Conservation (phyloP, 2,113 vertebrate genomes). For the Hemicordylus capensis region DNA sequence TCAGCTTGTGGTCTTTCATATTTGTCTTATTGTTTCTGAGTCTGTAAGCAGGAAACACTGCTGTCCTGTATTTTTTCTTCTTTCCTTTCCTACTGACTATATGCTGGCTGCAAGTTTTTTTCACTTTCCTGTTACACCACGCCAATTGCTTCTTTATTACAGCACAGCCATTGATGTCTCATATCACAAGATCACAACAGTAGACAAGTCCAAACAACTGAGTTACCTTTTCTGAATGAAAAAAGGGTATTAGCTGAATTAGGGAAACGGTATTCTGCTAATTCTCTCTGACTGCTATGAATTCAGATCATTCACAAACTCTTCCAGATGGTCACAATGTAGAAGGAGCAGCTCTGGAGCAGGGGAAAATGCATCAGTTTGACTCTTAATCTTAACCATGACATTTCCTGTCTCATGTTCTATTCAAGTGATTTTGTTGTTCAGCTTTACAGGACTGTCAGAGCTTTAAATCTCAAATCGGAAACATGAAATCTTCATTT, state of each 20-base stretch:
- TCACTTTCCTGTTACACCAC: neutral
- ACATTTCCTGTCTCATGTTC: conserved; percentile 44
- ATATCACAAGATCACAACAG: conserved; percentile 38
- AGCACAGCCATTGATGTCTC: conserved; percentile 38
- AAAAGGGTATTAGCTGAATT: conserved; percentile 36
- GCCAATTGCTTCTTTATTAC: neutral
- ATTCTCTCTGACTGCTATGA: conserved; percentile 45
- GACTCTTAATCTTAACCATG: conserved; percentile 58
- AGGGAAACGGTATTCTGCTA: conserved; percentile 37
- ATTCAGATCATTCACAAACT: conserved; percentile 34
- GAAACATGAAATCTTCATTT: conserved; percentile 63
- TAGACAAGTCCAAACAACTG: conserved; percentile 16
- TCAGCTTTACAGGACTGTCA: conserved; percentile 35
- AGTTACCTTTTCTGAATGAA: conserved; percentile 20
- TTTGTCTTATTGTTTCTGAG: neutral
- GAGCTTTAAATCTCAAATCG: conserved; percentile 51
- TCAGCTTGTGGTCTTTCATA: neutral
- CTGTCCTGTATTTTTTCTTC: neutral
- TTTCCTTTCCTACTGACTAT: neutral
- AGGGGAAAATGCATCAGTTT: conserved; percentile 39
- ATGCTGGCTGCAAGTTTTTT: neutral
- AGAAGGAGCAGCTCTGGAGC: neutral
- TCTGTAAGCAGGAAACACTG: neutral
- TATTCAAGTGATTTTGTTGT: conserved; percentile 51
- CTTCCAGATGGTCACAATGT: neutral